phyloP scores from a whole-genome alignment of 2,797 vertebrate species.

The Melanotaenia parkinsoni region DNA sequence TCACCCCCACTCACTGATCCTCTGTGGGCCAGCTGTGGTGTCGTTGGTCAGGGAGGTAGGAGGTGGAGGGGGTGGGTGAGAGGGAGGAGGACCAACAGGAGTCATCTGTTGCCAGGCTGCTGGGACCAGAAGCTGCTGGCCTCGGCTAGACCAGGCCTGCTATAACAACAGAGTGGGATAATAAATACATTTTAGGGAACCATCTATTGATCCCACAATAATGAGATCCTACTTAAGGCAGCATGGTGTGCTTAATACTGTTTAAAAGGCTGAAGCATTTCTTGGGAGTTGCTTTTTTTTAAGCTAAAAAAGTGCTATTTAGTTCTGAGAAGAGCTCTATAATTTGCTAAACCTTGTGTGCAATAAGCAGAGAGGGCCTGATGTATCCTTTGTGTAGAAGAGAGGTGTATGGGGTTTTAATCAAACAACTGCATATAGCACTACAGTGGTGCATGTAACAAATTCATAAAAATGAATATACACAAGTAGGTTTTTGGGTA shows the following conservation, averaged over 20 bases:
- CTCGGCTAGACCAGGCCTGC: constrained; percentile 92
- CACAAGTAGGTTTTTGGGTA: neutral
- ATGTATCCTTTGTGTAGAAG: no score
- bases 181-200: neutral
- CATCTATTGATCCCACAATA: neutral
- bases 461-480: neutral
- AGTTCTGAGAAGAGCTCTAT: no score
- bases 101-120: constrained; percentile 95
- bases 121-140: constrained; percentile 92
- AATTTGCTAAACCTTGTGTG: no score
- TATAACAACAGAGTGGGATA: constrained; percentile 3
- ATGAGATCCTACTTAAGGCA: neutral
- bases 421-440: neutral
- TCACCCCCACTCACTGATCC: constrained; percentile 95
- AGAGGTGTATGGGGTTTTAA: neutral
- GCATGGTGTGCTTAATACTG: neutral
- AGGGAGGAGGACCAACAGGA: constrained; percentile 73
- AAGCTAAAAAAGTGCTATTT: no score
- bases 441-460: neutral
- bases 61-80: constrained; percentile 81
- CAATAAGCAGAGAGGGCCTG: no score
- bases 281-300: no score
- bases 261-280: neutral
- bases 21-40: constrained; percentile 87
- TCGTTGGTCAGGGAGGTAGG: constrained; percentile 88